A percentile compares a stretch with the other conserved stretches of the same genome.
phyloP scores from a whole-genome alignment of 35 echinoderm and acorn worm species.

The Ophiothrix spiculata region DNA sequence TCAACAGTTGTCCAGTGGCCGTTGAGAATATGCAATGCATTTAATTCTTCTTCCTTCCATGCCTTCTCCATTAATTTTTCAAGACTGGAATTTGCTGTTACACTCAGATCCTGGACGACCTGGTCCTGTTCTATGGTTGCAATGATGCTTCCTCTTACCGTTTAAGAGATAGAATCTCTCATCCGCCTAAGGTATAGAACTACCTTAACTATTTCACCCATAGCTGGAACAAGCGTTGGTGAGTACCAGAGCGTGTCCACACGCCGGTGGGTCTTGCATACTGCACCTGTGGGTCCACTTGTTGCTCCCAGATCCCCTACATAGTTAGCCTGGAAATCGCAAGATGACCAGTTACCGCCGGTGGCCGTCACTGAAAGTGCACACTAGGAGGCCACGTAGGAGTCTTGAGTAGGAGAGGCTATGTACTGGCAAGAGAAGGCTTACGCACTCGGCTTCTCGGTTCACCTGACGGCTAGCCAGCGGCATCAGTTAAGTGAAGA shows the following conservation, averaged over 20 bases:
- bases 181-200: too few species aligned
- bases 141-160: too few species aligned
- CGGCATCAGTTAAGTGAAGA: not conserved
- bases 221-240: slow-evolving; percentile 23
- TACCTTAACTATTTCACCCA: too few species aligned
- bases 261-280: slow-evolving; percentile 30
- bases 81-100: too few species aligned
- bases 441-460: slow-evolving; percentile 2
- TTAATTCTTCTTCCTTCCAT: too few species aligned
- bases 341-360: slow-evolving; percentile 6
- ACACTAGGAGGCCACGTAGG: not conserved
- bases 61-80: too few species aligned
- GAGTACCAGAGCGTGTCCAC: slow-evolving; percentile 32
- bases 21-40: too few species aligned
- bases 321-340: slow-evolving; percentile 9
- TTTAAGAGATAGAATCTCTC: too few species aligned
- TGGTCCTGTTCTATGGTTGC: too few species aligned
- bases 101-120: too few species aligned
- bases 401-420: slow-evolving; percentile 18
- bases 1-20: too few species aligned
- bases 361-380: too few species aligned
- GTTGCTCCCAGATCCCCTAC: slow-evolving; percentile 29
- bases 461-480: slow-evolving; percentile 24
- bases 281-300: not conserved
- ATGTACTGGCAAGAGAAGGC: slow-evolving; percentile 26